Evolutionary conservation across 2,888 invertebrate genomes (phyloP).

Genomic region (Arrhopalites spinosus): DNA sequence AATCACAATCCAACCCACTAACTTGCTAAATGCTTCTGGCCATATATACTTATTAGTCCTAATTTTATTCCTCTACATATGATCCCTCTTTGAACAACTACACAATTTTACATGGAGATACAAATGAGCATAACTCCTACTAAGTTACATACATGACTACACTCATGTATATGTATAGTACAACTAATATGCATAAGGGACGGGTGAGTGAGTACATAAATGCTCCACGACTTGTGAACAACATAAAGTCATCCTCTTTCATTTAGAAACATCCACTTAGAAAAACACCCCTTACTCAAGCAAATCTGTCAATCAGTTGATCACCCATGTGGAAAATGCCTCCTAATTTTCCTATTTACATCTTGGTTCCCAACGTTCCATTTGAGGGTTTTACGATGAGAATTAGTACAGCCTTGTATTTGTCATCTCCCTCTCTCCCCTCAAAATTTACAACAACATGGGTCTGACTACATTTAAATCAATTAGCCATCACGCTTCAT

Average conservation of each 20-base stretch:
- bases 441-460: neutral
- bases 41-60: too few species aligned
- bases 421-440: conserved; percentile 19
- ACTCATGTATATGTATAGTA: too few species aligned
- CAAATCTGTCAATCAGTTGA: conserved; percentile 45
- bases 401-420: conserved; percentile 17
- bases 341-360: conserved; percentile 37
- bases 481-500: conserved; percentile 16
- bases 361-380: neutral
- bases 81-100: too few species aligned
- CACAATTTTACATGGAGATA: too few species aligned
- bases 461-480: conserved; percentile 5
- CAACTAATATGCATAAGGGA: neutral
- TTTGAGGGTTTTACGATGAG: neutral
- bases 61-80: too few species aligned
- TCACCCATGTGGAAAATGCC: conserved; percentile 47
- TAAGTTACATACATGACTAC: too few species aligned
- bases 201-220: neutral
- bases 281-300: conserved; percentile 29
- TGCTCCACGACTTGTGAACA: neutral
- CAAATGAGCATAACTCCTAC: too few species aligned
- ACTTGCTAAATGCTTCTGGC: too few species aligned
- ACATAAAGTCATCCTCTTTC: conserved; percentile 10
- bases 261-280: conserved; percentile 18
- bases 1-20: too few species aligned